Conservation (phyloP, 1,140 invertebrate genomes). For the Brachionus rotundiformis region DNA sequence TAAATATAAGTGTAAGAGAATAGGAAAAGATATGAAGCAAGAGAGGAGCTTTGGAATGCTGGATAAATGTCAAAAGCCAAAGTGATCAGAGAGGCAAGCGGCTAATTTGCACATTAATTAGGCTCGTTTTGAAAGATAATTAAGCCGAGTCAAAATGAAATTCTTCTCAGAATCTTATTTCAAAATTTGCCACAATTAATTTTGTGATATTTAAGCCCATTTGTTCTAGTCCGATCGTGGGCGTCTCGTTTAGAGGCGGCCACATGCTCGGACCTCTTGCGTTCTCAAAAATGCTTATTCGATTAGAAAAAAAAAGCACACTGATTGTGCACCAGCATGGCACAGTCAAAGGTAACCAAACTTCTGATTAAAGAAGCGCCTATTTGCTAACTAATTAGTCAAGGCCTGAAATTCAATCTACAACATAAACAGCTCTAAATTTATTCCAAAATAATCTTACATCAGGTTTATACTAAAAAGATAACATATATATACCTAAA, state of each 20-base stretch:
- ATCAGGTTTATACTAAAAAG: slow-evolving; percentile 18
- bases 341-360: background rate
- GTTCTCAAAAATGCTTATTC: background rate
- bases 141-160: background rate
- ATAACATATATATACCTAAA: background rate
- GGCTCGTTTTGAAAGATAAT: background rate
- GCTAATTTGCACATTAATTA: background rate
- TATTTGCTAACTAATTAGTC: slow-evolving; percentile 1
- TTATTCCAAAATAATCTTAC: slow-evolving; percentile 36
- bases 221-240: background rate
- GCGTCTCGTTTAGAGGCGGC: background rate
- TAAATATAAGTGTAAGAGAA: too few species aligned
- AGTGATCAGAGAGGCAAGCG: background rate
- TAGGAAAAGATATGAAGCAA: too few species aligned
- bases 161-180: background rate
- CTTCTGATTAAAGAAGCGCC: background rate
- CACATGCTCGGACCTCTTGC: background rate
- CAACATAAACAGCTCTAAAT: background rate
- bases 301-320: slow-evolving; percentile 1
- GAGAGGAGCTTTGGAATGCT: too few species aligned
- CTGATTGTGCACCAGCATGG: background rate
- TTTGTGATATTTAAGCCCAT: background rate
- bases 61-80: background rate
- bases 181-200: background rate
- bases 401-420: slow-evolving; percentile 18